Percentiles rank a stretch among this genome's conserved stretches.
These are phyloP conservation scores for Hypocryptadius cinnamomeus DNA, from an alignment of 2,113 vertebrate genomes.

Conservation along the genomic window DNA sequence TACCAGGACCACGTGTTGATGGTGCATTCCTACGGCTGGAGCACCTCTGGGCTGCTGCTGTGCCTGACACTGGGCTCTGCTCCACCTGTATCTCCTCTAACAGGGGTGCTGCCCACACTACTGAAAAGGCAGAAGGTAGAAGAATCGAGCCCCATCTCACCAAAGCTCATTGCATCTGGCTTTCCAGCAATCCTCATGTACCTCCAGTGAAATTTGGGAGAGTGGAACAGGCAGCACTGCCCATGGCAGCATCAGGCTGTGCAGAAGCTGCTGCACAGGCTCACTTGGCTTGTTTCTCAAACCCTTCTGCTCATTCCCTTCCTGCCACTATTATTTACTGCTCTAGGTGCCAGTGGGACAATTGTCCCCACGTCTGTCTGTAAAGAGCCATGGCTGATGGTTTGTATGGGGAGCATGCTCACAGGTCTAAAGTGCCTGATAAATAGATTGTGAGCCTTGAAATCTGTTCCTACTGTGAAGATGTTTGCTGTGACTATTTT, in stretches of 20 bases:
- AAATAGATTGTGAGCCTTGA: background rate
- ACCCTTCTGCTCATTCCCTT: background rate
- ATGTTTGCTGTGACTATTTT: background rate
- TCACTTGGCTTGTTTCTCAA: background rate
- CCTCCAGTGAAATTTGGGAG: background rate
- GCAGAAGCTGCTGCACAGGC: background rate
- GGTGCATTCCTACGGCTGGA: background rate
- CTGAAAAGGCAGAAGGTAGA: background rate
- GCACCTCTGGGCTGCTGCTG: background rate
- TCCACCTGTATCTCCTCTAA: background rate
- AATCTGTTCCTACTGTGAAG: conserved; percentile 19
- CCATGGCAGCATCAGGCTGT: background rate
- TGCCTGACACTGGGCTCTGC: rapidly evolving
- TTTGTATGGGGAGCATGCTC: background rate
- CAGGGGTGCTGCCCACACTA: rapidly evolving
- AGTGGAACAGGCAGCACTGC: background rate
- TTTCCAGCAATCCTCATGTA: rapidly evolving
- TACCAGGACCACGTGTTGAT: background rate
- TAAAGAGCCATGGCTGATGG: background rate
- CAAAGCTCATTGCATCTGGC: rapidly evolving
- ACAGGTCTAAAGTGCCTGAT: background rate
- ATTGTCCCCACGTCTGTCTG: background rate
- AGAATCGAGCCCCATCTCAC: rapidly evolving
- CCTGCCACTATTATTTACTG: background rate
- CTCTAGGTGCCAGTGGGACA: background rate